These are phyloP conservation scores for Pteria penguin DNA, from an alignment of 2,888 invertebrate species.

Conservation along the genomic window DNA sequence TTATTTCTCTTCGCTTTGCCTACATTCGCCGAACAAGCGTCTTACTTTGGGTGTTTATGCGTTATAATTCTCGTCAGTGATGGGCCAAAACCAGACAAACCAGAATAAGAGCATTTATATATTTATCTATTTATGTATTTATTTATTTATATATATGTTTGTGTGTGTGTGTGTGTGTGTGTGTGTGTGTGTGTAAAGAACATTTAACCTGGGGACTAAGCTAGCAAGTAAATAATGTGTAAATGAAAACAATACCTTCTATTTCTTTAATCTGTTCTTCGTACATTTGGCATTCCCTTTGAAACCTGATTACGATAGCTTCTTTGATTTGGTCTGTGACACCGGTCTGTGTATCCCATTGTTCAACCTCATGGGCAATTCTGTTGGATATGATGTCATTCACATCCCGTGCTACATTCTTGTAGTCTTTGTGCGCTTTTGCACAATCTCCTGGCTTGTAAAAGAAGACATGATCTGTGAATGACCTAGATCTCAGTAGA, in stretches of 20 bases:
- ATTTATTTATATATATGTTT: no score
- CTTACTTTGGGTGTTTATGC: no score
- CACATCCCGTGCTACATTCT: slow-evolving; percentile 52
- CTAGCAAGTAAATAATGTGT: no score
- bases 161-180: no score
- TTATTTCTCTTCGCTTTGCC: no score
- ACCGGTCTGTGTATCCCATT: slow-evolving; percentile 66
- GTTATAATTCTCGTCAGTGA: no score
- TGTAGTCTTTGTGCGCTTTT: slow-evolving; percentile 48
- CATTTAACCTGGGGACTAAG: no score
- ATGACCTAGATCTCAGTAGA: slow-evolving; percentile 19
- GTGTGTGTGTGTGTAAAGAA: no score
- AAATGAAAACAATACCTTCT: slow-evolving; percentile 58
- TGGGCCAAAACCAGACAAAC: no score
- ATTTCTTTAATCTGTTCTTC: slow-evolving; percentile 71
- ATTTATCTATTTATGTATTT: no score
- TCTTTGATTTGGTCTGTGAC: slow-evolving; percentile 58
- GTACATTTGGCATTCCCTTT: slow-evolving; percentile 70
- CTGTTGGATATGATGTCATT: slow-evolving; percentile 59
- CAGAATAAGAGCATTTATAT: no score
- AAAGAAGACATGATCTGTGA: slow-evolving; percentile 4
- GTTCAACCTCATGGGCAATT: slow-evolving; percentile 64
- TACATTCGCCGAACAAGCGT: no score
- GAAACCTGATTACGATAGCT: slow-evolving; percentile 66
- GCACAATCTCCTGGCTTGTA: slow-evolving; percentile 38